These are phyloP conservation scores for Nannoperca obscura DNA, from an alignment of 2,797 vertebrate species.

Conservation along the genomic window DNA sequence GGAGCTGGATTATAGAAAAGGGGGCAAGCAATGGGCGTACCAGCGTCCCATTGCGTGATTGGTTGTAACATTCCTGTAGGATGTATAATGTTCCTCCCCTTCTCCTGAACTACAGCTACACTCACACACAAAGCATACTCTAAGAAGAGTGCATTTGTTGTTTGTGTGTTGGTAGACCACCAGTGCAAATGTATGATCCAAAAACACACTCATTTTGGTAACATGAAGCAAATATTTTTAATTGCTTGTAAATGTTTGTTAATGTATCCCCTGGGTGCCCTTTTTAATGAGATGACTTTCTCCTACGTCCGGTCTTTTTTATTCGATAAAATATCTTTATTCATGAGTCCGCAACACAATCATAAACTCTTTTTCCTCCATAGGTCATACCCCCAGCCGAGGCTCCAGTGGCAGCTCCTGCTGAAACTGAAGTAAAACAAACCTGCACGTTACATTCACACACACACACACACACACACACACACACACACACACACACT, in stretches of 20 bases:
- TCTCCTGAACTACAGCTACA: not conserved
- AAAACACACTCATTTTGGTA: conserved; percentile 17
- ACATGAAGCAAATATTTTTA: not conserved
- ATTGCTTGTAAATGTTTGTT: conserved; percentile 1
- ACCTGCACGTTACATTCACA: conserved; percentile 3
- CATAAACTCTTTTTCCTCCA: conserved; percentile 13
- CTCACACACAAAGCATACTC: conserved; percentile 1
- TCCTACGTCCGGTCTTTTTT: not conserved
- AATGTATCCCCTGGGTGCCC: not conserved
- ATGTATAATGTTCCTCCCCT: conserved; percentile 11
- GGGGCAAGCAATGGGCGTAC: conserved; percentile 10
- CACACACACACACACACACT: not conserved
- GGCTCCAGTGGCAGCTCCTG: conserved; percentile 37
- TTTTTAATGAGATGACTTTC: not conserved
- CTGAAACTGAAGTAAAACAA: conserved; percentile 68
- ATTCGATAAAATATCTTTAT: not conserved
- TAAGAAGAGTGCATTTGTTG: not conserved
- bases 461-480: not conserved
- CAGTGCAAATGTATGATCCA: conserved; percentile 16
- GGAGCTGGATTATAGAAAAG: not conserved
- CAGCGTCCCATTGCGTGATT: conserved; percentile 25
- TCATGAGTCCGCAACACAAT: not conserved
- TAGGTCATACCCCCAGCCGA: conserved; percentile 56
- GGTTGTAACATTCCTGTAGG: conserved; percentile 40
- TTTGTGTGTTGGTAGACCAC: conserved; percentile 11